phyloP scores from a whole-genome alignment of 2,113 vertebrate species.

The Melanerpes formicivorus region DNA sequence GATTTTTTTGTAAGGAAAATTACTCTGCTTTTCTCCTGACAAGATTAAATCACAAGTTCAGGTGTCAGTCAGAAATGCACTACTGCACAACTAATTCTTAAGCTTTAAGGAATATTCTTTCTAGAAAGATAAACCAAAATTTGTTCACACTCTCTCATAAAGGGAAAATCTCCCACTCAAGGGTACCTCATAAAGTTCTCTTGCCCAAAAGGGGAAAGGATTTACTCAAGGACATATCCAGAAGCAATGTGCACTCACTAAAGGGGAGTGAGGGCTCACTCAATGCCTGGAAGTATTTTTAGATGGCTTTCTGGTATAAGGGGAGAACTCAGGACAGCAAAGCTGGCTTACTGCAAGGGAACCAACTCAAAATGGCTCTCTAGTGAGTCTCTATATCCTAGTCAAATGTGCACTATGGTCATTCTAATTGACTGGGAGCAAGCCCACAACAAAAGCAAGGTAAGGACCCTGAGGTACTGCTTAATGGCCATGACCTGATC shows the following conservation, averaged over 20 bases:
- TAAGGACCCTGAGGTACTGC: not conserved
- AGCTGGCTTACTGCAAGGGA: not conserved
- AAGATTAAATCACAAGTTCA: too few species aligned
- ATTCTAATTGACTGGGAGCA: not conserved
- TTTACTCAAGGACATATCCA: too few species aligned
- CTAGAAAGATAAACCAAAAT: not conserved
- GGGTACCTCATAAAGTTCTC: not conserved
- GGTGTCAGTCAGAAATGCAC: too few species aligned
- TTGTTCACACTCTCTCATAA: not conserved
- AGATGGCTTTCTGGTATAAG: not conserved
- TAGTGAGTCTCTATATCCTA: not conserved
- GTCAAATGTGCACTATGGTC: not conserved
- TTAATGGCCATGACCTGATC: not conserved
- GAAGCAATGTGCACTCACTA: too few species aligned
- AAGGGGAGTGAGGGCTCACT: not conserved
- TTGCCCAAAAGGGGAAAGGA: not conserved
- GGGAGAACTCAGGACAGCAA: not conserved
- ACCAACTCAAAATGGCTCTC: not conserved
- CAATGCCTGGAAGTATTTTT: not conserved
- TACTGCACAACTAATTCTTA: too few species aligned
- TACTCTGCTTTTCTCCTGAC: too few species aligned
- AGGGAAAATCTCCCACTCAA: not conserved
- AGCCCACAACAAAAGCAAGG: not conserved
- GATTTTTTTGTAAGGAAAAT: too few species aligned
- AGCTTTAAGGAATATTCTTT: too few species aligned